phyloP scores from a whole-genome alignment of 2,888 invertebrate genomes.

The Tenthredo mesomela region DNA sequence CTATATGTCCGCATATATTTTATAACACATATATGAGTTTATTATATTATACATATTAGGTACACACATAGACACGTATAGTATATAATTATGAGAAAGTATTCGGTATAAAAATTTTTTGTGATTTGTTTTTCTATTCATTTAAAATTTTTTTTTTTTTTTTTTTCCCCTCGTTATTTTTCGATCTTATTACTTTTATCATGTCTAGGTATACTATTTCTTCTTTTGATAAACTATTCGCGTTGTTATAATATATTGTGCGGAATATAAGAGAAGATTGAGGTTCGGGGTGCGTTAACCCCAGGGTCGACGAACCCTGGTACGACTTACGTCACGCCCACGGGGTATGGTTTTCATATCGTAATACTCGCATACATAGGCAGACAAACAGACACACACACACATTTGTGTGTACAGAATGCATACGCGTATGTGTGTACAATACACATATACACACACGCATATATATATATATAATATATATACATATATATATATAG shows the following conservation, averaged over 20 bases:
- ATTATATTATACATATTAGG: neutral
- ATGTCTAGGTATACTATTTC: neutral
- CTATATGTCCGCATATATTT: neutral
- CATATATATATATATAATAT: too few species aligned
- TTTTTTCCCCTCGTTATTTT: neutral
- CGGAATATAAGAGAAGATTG: neutral
- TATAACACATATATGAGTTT: neutral
- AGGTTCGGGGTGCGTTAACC: slow-evolving; percentile 72
- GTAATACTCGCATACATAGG: neutral
- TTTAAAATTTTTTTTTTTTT: neutral
- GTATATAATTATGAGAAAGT: neutral
- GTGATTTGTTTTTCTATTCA: neutral
- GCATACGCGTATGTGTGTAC: neutral
- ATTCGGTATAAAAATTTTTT: neutral
- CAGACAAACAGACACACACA: too few species aligned
- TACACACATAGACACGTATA: too few species aligned
- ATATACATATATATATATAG: neutral
- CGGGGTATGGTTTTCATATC: slow-evolving; percentile 29
- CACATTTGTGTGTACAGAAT: neutral
- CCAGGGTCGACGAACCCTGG: slow-evolving; percentile 75
- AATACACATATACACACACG: neutral
- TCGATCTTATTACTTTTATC: neutral
- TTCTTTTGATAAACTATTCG: too few species aligned
- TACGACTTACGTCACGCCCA: slow-evolving; percentile 73
- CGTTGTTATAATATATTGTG: neutral